Conservation (phyloP, 2,797 vertebrate species). For the Heterohyrax brucei region DNA sequence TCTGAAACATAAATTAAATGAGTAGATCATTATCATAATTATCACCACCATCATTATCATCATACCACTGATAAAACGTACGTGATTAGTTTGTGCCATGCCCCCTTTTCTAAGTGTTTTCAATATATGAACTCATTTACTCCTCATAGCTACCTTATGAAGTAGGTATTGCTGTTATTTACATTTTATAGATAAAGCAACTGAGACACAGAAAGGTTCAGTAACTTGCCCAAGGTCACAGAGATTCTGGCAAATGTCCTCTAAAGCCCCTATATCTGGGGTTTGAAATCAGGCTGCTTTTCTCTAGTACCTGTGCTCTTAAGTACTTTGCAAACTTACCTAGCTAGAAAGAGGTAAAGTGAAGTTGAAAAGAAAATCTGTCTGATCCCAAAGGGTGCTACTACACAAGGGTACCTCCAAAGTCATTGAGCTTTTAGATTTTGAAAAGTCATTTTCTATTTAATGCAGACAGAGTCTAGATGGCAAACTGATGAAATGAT, state of each 20-base stretch:
- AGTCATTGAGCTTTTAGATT: not conserved
- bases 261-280: not conserved
- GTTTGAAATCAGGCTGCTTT: not conserved
- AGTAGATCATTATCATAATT: not conserved
- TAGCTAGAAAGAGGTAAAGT: not conserved
- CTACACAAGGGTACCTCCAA: not conserved
- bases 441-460: slow-evolving; percentile 46
- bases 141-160: slow-evolving; percentile 22
- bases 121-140: not conserved
- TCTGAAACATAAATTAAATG: not conserved
- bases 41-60: not conserved
- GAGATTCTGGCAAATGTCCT: not conserved
- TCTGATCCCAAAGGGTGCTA: not conserved
- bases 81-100: not conserved
- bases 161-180: not conserved
- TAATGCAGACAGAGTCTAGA: not conserved
- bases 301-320: not conserved
- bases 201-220: not conserved
- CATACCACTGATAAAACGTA: not conserved
- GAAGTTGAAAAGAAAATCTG: not conserved
- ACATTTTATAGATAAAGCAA: slow-evolving; percentile 14
- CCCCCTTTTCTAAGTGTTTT: not conserved
- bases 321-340: not conserved
- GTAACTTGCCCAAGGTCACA: slow-evolving; percentile 9
- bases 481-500: slow-evolving; percentile 13